Conservation (phyloP, 2,113 vertebrate species). For the Ptyas mucosa region DNA sequence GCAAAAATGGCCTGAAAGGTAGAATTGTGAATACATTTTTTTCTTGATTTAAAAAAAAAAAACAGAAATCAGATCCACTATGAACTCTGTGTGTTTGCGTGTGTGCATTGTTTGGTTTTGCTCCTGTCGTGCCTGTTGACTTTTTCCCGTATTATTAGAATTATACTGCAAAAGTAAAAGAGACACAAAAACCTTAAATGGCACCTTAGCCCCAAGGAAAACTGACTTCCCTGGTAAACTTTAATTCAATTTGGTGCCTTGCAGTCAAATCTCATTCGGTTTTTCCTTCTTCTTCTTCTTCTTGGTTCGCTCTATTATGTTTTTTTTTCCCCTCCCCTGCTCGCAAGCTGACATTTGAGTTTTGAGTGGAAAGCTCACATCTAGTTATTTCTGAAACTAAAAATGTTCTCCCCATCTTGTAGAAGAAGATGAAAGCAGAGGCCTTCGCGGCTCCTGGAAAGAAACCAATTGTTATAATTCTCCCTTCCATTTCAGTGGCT, state of each 20-base stretch:
- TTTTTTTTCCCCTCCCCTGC: neutral
- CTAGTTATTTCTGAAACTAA: conserved; percentile 27
- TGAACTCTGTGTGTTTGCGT: conserved; percentile 1
- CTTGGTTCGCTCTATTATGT: neutral
- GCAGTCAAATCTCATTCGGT: conserved; percentile 40
- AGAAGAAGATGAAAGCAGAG: conserved; percentile 45
- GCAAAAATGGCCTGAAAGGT: too few relatives aligned
- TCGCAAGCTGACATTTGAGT: conserved; percentile 32
- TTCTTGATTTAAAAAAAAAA: neutral
- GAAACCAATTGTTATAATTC: conserved; percentile 37
- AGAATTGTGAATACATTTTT: neutral
- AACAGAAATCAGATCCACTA: neutral
- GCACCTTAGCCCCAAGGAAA: conserved; percentile 43
- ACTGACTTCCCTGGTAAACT: conserved; percentile 35
- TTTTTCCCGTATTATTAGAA: conserved; percentile 41
- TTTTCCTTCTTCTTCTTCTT: neutral
- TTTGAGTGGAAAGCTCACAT: conserved; percentile 6
- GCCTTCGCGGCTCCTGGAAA: neutral
- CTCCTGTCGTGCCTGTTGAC: neutral
- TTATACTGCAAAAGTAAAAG: conserved; percentile 38
- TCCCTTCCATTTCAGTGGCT: conserved; percentile 41
- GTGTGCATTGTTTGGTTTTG: neutral
- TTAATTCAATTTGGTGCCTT: conserved; percentile 48
- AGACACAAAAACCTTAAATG: conserved; percentile 36
- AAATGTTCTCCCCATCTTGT: neutral